Base-by-base conservation (phyloP, 2,113 vertebrate species). In the Mirza zaza region DNA sequence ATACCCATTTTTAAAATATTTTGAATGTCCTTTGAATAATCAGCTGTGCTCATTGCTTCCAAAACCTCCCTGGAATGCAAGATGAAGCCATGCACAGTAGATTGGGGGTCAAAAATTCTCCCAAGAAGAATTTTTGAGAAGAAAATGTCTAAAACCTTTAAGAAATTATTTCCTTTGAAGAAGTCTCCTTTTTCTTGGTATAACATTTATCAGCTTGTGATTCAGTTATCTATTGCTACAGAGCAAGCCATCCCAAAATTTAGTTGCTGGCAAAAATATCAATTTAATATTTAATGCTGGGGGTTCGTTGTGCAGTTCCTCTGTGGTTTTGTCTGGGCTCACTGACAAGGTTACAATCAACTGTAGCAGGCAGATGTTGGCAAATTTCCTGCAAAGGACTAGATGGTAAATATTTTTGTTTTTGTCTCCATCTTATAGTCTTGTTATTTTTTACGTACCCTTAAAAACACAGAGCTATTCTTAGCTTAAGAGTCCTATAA, bases 1-100 rank as follows among this genome's bases (percentile, higher is more conserved):
- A 3, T 88, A 79, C 34, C 36, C 90, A 17, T 65, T 97, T 96
- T 79, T 65, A 32, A 97, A 75, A 65, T 79, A 36, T 93, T 87
- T 92, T 71, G 25, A 79, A 75, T 89, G 25, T 67, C 48, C 48
- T 27, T 27, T 90, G 48, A 89, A 73, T 90, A 82, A 39, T 34
- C 55, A 92, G n/a, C 57, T 63, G 29, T 87, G 32, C 21, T 67
- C 55, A 17, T 36, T 57, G 52, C 59, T 96, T 45, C 55, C 96
- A 67, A 32, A 92, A 89, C 18, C 4, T 82, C 36, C 32, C 59
- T 77, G 55, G 42, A 92, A 52, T 79, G 73, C 23, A 50, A 67
- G 73, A 77, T 14, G 39, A 36, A 90, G 32, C 48, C 45, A 8
- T 29, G 36, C 52, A 84, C 34, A 80, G 21, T 34, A 91, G 59